Conservation (phyloP, 2,113 vertebrate genomes). For the Anas platyrhynchos region DNA sequence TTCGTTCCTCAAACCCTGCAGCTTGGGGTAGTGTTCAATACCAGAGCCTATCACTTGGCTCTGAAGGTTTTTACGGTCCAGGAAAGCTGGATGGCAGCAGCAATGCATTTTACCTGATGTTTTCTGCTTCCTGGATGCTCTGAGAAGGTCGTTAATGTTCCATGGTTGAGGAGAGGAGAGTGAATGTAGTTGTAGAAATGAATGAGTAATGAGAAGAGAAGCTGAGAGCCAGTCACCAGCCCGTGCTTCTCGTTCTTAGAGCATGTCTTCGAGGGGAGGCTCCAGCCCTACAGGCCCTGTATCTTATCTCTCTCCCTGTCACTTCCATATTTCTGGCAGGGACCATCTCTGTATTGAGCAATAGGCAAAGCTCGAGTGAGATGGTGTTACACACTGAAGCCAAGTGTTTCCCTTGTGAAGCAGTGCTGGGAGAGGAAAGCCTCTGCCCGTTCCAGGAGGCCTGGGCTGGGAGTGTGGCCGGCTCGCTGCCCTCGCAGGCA, state of each 20-base stretch:
- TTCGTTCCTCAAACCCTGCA: neutral
- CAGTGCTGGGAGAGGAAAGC: neutral
- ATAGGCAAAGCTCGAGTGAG: neutral
- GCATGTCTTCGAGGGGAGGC: neutral
- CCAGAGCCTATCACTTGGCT: neutral
- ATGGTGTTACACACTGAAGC: neutral
- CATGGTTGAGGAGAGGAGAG: neutral
- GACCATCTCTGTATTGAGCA: neutral
- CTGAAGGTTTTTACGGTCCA: neutral
- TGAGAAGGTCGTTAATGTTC: conserved; percentile 2
- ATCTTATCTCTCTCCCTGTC: too few relatives aligned
- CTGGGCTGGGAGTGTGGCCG: fast-evolving
- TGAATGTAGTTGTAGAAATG: neutral
- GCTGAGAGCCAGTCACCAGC: neutral
- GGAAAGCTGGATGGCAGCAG: neutral
- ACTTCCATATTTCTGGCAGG: neutral
- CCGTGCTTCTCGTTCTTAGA: neutral
- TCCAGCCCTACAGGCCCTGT: neutral
- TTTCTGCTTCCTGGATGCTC: neutral
- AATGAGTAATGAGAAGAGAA: conserved; percentile 9
- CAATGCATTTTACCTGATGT: neutral
- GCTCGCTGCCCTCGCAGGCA: fast-evolving
- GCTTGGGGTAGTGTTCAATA: neutral
- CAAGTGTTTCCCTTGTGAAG: neutral
- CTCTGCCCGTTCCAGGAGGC: neutral